Percentiles rank a stretch among this genome's conserved stretches.
These are phyloP conservation scores for Sphaerodactylus townsendi DNA, from an alignment of 2,113 vertebrate genomes.

Conservation along the genomic window DNA sequence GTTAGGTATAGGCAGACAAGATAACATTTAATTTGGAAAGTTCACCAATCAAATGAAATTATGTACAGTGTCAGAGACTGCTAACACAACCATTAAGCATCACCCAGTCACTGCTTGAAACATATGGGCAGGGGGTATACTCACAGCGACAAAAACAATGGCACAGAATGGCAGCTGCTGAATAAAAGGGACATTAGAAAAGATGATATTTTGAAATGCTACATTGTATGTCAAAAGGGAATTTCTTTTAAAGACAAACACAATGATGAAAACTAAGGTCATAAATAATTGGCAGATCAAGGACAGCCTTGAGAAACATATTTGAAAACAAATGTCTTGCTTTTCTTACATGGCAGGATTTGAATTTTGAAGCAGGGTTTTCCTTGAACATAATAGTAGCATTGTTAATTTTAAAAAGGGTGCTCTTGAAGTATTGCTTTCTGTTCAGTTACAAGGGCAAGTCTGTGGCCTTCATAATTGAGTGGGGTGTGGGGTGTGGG, in stretches of 20 bases:
- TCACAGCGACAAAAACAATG: background rate
- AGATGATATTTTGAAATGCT: background rate
- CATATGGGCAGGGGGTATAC: background rate
- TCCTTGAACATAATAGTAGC: background rate
- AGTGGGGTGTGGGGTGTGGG: too few relatives aligned
- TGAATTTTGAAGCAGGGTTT: background rate
- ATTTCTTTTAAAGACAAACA: background rate
- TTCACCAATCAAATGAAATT: constrained; percentile 32
- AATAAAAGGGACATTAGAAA: background rate
- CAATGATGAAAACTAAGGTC: constrained; percentile 7
- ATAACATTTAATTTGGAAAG: constrained; percentile 22
- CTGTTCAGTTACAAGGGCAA: background rate
- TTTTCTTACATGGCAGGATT: background rate
- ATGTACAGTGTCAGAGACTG: constrained; percentile 22
- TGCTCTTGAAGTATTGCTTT: background rate
- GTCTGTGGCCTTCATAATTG: background rate
- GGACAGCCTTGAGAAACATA: constrained; percentile 22
- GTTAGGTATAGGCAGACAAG: constrained; percentile 7
- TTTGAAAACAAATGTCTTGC: constrained; percentile 27
- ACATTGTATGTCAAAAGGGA: rapidly evolving
- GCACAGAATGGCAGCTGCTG: background rate
- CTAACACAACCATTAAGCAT: background rate
- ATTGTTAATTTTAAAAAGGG: background rate
- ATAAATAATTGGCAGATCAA: constrained; percentile 24
- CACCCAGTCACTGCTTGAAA: background rate